A percentile compares a stretch with the other conserved stretches of the same genome.
Evolutionary conservation across 2,888 invertebrate species (phyloP).

Genomic region (Galerucella nymphaeae): DNA sequence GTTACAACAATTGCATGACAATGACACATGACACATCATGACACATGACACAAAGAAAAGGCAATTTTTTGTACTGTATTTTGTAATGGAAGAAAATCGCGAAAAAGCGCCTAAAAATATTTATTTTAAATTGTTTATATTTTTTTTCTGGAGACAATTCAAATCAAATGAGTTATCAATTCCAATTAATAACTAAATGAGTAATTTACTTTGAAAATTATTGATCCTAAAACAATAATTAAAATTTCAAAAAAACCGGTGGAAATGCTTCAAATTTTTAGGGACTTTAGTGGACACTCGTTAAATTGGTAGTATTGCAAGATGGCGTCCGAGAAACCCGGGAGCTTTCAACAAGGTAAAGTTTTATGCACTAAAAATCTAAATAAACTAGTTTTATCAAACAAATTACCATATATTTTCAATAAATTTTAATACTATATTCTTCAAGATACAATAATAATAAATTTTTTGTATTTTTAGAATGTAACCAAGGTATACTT

Average conservation of each 20-base stretch:
- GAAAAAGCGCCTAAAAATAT: too few relatives aligned
- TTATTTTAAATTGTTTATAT: background rate
- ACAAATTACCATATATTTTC: slow-evolving; percentile 6
- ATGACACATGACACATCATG: too few relatives aligned
- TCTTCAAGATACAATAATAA: background rate
- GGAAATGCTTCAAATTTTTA: slow-evolving; percentile 37
- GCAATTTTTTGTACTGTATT: too few relatives aligned
- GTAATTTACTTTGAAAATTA: background rate
- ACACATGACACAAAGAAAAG: too few relatives aligned
- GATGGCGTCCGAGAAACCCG: slow-evolving; percentile 77
- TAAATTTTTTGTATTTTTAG: background rate
- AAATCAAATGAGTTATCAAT: background rate
- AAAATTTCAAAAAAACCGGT: slow-evolving; percentile 1
- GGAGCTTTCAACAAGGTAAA: slow-evolving; percentile 72
- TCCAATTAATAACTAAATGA: background rate
- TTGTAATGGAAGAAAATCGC: too few relatives aligned
- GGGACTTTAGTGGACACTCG: slow-evolving; percentile 40
- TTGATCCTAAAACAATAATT: background rate
- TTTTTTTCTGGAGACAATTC: background rate
- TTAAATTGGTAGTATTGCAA: slow-evolving; percentile 61
- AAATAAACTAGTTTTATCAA: slow-evolving; percentile 12
- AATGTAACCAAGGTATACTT: background rate
- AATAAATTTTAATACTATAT: background rate
- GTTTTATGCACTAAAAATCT: slow-evolving; percentile 48
- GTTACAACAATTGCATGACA: slow-evolving; percentile 14